phyloP scores from a whole-genome alignment of 2,797 vertebrate species.

The Sternarchorhynchus goeldii region DNA sequence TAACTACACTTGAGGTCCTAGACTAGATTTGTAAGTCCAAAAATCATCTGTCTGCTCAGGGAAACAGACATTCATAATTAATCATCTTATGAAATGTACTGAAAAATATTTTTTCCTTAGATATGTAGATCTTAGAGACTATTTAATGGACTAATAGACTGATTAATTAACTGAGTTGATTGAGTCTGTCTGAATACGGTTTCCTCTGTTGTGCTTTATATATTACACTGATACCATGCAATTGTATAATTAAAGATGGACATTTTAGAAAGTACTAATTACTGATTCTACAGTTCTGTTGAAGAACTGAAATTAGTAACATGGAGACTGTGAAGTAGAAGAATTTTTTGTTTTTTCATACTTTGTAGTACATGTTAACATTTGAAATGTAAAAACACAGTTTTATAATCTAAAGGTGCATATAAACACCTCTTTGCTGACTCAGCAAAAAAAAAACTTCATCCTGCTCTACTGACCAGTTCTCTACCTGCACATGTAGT shows the following conservation, averaged over 20 bases:
- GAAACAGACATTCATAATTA: too few species aligned
- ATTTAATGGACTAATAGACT: too few species aligned
- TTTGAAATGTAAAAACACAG: conserved; percentile 35
- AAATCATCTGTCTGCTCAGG: too few species aligned
- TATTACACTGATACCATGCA: too few species aligned
- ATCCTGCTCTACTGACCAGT: conserved; percentile 25
- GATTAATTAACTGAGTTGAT: too few species aligned
- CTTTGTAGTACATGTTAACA: conserved; percentile 21
- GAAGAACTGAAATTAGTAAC: conserved; percentile 12
- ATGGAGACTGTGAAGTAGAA: background rate
- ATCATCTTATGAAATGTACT: too few species aligned
- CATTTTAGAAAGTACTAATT: background rate
- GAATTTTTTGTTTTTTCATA: conserved; percentile 10
- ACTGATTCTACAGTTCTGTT: background rate
- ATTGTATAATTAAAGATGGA: background rate
- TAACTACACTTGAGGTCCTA: too few species aligned
- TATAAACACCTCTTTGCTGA: conserved; percentile 42
- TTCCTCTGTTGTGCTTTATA: too few species aligned
- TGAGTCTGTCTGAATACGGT: background rate
- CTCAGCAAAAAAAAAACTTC: conserved; percentile 49
- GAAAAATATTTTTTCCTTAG: too few species aligned
- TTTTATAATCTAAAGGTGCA: conserved; percentile 36
- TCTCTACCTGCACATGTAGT: conserved; percentile 33
- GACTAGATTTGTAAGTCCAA: too few species aligned
- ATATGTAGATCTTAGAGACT: too few species aligned